Evolutionary conservation across 2,113 vertebrate species (phyloP).

Genomic region (Pseudorectes ferrugineus): DNA sequence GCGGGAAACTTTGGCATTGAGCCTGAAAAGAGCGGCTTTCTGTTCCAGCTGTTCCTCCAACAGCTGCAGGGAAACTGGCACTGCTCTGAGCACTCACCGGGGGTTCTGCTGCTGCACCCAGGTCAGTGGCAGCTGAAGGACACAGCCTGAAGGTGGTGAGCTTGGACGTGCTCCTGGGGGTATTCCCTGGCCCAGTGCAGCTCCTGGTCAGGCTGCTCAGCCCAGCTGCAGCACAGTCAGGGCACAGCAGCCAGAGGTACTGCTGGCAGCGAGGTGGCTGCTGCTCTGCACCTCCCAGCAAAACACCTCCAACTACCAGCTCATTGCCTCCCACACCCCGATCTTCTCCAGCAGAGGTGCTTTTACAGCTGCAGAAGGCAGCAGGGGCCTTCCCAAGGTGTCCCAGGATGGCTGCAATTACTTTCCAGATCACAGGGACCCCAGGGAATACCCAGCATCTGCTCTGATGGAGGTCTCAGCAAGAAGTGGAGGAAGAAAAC

Average conservation of each 20-base stretch:
- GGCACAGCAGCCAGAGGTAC: neutral
- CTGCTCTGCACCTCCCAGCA: neutral
- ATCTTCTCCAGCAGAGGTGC: neutral
- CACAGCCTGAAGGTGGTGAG: neutral
- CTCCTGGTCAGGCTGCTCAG: neutral
- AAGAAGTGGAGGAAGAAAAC: neutral
- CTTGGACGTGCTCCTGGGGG: neutral
- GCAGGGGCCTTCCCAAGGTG: neutral
- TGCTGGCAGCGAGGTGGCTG: neutral
- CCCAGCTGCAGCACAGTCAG: fast-evolving
- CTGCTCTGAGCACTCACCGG: neutral
- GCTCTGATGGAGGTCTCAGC: neutral
- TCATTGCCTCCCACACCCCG: neutral
- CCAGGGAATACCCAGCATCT: neutral
- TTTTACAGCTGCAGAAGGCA: neutral
- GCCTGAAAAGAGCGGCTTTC: neutral
- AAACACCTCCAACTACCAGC: neutral
- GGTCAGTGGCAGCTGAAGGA: neutral
- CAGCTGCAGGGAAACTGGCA: neutral
- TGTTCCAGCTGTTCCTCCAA: neutral
- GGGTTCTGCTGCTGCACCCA: neutral
- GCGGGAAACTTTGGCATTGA: neutral
- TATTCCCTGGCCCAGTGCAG: neutral
- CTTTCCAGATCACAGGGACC: neutral
- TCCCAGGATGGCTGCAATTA: neutral